Base-by-base conservation (phyloP, 2,797 vertebrate species). In the Ctenopoma multispine region DNA sequence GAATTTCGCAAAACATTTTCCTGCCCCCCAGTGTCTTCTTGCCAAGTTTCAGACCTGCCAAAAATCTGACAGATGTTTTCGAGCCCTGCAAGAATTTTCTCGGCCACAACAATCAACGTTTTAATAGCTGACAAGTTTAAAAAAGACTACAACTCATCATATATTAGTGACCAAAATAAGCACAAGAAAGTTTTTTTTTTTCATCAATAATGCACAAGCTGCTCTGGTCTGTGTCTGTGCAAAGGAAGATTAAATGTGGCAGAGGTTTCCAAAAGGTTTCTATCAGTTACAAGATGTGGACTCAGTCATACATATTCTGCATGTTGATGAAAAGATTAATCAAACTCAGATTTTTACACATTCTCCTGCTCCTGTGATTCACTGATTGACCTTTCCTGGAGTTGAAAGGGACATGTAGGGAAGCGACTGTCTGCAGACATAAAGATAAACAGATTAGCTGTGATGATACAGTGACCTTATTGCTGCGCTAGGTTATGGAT, bases 401-500 rank as follows among this genome's bases (percentile, higher is more conserved):
- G 18, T 14, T 29, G 3, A 41, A 17, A 41, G 24, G 17, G 8
- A 54, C 43, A 23, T 46, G 41, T 9, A 14, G 31, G 11, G 18
- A 21, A 51, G 43, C 17, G 9, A 20, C 17, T 24, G n/a, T 4
- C 50, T 48, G 56, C 27, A 44, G 31, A 68, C 43, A 23, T 47
- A 18, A 40, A 48, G 23, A 41, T 57, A 63, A 66, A 63, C 74
- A 69, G 54, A 65, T 56, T 61, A 53, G 9, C 36, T 47, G 29
- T 29, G 20, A 14, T 41, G 48, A 58, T 36, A 8, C 27, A 40
- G 12, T 20, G 29, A 58, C 47, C 43, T 61, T 68, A 6, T 66
- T 44, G 38, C 53, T 78, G 17, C 38, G 13, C 1, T 8, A n/a
- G 50, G 18, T 75, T 20, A 67, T 63, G 24, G 41, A 71, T 47